Evolutionary conservation across 2,888 invertebrate species (phyloP).

Genomic region (Philhelius pedissequus): DNA sequence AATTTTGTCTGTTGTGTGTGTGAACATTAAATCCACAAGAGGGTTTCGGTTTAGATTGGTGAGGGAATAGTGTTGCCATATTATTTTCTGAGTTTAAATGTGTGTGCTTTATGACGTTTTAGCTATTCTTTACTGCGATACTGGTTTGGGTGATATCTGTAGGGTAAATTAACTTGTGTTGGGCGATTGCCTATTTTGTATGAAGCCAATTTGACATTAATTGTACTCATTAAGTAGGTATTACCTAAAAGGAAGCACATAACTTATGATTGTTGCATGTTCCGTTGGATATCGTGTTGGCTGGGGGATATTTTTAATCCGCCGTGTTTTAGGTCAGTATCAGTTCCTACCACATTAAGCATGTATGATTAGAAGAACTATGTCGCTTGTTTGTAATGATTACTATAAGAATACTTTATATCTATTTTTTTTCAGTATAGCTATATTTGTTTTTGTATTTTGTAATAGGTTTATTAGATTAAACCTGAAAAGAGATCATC

Average conservation of each 20-base stretch:
- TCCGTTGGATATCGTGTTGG: neutral
- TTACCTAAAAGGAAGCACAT: neutral
- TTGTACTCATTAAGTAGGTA: neutral
- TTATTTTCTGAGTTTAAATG: neutral
- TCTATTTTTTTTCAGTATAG: too few species aligned
- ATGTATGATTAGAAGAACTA: too few species aligned
- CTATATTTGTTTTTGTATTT: too few species aligned
- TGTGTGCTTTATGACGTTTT: slow-evolving; percentile 2
- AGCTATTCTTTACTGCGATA: slow-evolving; percentile 4
- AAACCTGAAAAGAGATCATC: too few species aligned
- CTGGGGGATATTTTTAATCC: too few species aligned
- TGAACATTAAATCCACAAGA: slow-evolving; percentile 56
- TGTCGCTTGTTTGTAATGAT: too few species aligned
- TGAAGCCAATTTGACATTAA: neutral
- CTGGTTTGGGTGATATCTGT: slow-evolving; percentile 3
- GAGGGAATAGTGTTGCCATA: slow-evolving; percentile 41
- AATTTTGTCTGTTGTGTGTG: slow-evolving; percentile 44
- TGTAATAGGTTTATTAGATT: too few species aligned
- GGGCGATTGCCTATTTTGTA: neutral
- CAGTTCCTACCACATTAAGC: too few species aligned
- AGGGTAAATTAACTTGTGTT: slow-evolving; percentile 34
- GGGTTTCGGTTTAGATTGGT: slow-evolving; percentile 11
- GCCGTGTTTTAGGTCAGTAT: too few species aligned
- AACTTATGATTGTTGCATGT: neutral
- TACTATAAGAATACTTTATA: too few species aligned